Evolutionary conservation across 1,140 invertebrate genomes (phyloP), one percentile per base, ranked within the genome.

Genomic region (Heliconius hermathena): DNA sequence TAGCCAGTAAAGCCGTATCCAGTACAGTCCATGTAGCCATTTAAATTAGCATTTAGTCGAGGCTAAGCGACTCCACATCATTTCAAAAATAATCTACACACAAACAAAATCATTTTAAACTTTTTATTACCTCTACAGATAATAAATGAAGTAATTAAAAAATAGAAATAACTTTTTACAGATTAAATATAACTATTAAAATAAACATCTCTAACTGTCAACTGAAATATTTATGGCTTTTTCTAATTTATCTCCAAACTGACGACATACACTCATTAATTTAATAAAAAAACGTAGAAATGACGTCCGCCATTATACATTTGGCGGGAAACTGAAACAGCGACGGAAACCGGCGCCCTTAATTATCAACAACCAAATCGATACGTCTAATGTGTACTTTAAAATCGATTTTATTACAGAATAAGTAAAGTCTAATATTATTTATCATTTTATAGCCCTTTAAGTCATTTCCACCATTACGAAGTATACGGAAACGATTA

Each of bases 401-500:
- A 57, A 74, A 74, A 74, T 57, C 4, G 6, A 74, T 29, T 57
- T 74, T 74, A 36, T 36, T 18, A 8, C n/a, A 13, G 13, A 1
- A 5, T 0, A 0, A 1, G 1, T n/a, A 83, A 82, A 76, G 71
- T 70, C 73, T 54, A 52, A 75, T 78, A 78, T 81, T 54, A 70
- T 20, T 26, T 74, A 41, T 20, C 5, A 11, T 33, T 29, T 26
- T n/a, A 16, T 9, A 52, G 57, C 16, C 6, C 74, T n/a, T 82
- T 90, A 85, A 0, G 76, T 26, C 80, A n/a, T 90, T 93, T 76
- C 70, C 26, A 60, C 57, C 26, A 75, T 71, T 66, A 49, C 54
- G 8, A 22, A 57, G 54, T 66, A 84, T 84, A 81, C 90, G 91
- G 91, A 92, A 92, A 91, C 90, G 90, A 93, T 93, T 93, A 92